Conservation (phyloP, 2,797 vertebrate genomes). For the Sebastes wilsoni region DNA sequence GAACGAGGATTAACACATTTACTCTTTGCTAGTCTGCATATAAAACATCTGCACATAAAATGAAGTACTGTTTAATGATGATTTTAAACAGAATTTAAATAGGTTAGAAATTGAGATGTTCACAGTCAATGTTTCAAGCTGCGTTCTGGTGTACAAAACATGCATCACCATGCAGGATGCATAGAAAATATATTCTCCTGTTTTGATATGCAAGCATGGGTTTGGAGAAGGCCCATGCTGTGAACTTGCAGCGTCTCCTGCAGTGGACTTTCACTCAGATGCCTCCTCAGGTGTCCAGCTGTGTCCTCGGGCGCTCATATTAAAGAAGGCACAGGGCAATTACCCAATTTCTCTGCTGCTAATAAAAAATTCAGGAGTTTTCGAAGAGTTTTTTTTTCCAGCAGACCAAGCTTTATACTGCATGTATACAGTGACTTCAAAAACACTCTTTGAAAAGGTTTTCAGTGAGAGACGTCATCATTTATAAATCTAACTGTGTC, state of each 20-base stretch:
- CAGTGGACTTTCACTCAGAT: conserved; percentile 41
- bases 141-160: not conserved
- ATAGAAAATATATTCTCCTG: conserved; percentile 24
- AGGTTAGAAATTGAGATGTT: not conserved
- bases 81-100: conserved; percentile 6
- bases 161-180: not conserved
- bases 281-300: conserved; percentile 67
- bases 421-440: conserved; percentile 15
- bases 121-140: not conserved
- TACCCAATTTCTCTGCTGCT: conserved; percentile 56
- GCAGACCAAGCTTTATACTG: not conserved
- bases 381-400: not conserved
- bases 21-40: not conserved
- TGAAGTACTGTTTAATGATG: not conserved
- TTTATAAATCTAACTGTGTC: conserved; percentile 67
- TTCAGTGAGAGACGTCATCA: conserved; percentile 31
- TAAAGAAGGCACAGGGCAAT: conserved; percentile 59
- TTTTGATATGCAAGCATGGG: conserved; percentile 30
- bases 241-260: conserved; percentile 40
- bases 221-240: conserved; percentile 38
- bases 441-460: conserved; percentile 36
- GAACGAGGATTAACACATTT: not conserved
- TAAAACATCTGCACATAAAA: not conserved
- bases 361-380: conserved; percentile 55
- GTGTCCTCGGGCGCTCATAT: conserved; percentile 54